Conservation (phyloP, 30 jellyfish, hydroid and myxozoan species). For the Hydractinia symbiolongicarpus region DNA sequence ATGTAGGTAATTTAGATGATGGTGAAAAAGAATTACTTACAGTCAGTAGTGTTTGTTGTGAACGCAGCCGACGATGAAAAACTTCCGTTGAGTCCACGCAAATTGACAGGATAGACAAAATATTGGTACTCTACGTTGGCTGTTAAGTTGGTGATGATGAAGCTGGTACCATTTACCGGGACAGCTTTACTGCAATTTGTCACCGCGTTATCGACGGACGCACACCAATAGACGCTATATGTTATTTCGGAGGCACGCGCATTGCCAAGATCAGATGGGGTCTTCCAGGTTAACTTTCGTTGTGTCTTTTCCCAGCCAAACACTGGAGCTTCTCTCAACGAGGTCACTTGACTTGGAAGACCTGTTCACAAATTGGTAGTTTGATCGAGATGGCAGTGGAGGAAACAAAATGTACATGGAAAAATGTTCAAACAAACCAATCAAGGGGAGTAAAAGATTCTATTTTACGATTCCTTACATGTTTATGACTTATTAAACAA, state of each 20-base stretch:
- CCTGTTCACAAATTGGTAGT: no score
- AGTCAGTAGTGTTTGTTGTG: slow-evolving; percentile 2
- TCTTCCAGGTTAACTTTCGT: not conserved
- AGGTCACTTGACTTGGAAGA: no score
- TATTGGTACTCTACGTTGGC: not conserved
- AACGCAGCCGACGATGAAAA: not conserved
- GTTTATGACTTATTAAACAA: not conserved
- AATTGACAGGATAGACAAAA: not conserved
- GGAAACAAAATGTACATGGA: no score
- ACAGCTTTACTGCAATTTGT: not conserved
- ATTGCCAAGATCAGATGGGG: not conserved
- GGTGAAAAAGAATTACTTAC: not conserved
- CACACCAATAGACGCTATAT: slow-evolving; percentile 1
- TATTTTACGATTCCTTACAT: not conserved
- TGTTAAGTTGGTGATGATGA: not conserved
- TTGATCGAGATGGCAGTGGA: no score
- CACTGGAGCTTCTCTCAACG: no score
- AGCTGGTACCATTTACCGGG: not conserved
- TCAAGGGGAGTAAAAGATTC: no score
- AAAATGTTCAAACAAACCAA: no score
- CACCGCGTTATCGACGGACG: not conserved
- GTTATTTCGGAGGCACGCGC: not conserved
- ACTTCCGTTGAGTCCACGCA: not conserved
- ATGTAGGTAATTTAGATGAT: no score
- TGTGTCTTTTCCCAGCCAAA: not conserved